Conservation (phyloP, 2,113 vertebrate genomes). For the rat (Rattus norvegicus) region GRCr8 NC_086027.1:80415501-80416000, state of each 20-base stretch:
- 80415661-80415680: background rate
- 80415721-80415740: background rate
- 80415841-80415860: background rate
- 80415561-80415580: background rate
- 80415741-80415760: background rate
- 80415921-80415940: slow-evolving; percentile 30
- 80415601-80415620: background rate
- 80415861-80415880: background rate
- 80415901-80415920: slow-evolving; percentile 28
- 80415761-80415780: background rate
- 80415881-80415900: background rate
- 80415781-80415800: background rate
- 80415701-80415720: background rate
- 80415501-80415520: background rate
- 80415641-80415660: background rate
- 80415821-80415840: background rate
- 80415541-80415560: background rate
- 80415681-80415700: background rate
- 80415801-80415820: background rate
- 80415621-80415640: slow-evolving; percentile 26
- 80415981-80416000: background rate
- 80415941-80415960: slow-evolving; percentile 15
- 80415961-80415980: background rate
- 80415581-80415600: background rate
- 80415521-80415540: background rate